A percentile compares a stretch with the other conserved stretches of the same genome.
phyloP scores from a whole-genome alignment of 2,888 invertebrate species.

The Campoplex capitator region DNA sequence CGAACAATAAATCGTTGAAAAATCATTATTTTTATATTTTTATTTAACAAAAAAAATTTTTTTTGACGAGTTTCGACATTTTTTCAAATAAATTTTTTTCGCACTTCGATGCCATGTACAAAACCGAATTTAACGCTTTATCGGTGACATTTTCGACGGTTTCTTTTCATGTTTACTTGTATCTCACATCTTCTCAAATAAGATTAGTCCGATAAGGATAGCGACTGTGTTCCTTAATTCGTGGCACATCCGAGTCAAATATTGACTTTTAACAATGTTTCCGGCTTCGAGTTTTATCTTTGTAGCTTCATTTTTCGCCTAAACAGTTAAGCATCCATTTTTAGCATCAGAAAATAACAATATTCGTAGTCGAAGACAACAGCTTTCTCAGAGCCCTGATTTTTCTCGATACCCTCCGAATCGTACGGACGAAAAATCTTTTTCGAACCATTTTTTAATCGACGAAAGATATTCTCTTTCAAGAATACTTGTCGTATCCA shows the following conservation, averaged over 20 bases:
- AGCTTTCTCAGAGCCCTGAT: not conserved
- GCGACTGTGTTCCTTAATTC: not conserved
- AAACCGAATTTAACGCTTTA: not conserved
- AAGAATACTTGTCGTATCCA: not conserved
- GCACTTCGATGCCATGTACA: not conserved
- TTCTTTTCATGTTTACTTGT: not conserved
- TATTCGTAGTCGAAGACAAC: not conserved
- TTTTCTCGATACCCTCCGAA: not conserved
- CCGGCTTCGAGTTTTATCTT: not conserved
- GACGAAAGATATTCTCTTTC: not conserved
- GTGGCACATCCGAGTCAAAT: not conserved
- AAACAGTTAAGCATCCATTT: not conserved
- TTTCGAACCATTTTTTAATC: too few species aligned
- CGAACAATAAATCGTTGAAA: too few species aligned
- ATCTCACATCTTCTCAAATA: not conserved
- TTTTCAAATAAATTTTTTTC: not conserved
- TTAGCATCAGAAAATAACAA: not conserved
- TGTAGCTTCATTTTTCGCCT: not conserved
- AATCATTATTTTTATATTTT: not conserved
- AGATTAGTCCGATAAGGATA: not conserved
- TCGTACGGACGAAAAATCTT: not conserved
- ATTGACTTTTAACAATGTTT: not conserved
- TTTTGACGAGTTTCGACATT: too few species aligned
- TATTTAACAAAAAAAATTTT: too few species aligned
- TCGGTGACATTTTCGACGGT: not conserved